These are phyloP conservation scores for Cardiocondyla obscurior DNA, from an alignment of 1,140 invertebrate species.

Conservation along the genomic window DNA sequence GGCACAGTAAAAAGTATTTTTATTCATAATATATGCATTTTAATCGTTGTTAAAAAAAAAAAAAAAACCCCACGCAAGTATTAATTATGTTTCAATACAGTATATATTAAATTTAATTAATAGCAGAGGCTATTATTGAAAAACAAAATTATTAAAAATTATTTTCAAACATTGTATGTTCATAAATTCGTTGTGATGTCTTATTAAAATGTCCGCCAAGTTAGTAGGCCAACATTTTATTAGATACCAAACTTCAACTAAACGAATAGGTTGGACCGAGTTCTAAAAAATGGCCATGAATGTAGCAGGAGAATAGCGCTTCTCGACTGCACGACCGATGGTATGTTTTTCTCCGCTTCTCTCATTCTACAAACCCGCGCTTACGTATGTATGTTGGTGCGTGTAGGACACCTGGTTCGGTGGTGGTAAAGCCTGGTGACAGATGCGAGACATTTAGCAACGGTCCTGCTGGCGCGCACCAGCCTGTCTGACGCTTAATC, in stretches of 20 bases:
- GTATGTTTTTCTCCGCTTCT: conserved; percentile 70
- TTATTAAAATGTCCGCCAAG: background rate
- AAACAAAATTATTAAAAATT: background rate
- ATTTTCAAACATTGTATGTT: background rate
- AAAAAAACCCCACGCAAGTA: too few species aligned
- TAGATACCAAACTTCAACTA: conserved; percentile 11
- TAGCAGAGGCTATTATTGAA: background rate
- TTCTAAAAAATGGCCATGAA: conserved; percentile 62
- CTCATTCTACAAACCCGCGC: background rate
- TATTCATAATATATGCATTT: background rate
- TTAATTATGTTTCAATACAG: background rate
- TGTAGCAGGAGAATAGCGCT: conserved; percentile 64
- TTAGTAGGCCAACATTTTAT: conserved; percentile 40
- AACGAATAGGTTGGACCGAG: conserved; percentile 20
- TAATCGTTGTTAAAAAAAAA: background rate
- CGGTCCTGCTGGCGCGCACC: conserved; percentile 66
- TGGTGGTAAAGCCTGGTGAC: conserved; percentile 77
- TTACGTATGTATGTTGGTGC: conserved; percentile 41
- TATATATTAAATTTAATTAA: too few species aligned
- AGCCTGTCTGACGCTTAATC: conserved; percentile 75
- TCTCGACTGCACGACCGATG: conserved; percentile 28
- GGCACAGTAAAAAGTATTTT: background rate
- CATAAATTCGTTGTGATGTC: background rate
- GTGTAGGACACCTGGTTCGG: conserved; percentile 58
- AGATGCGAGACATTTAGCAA: conserved; percentile 79